Evolutionary conservation across 2,888 invertebrate species (phyloP).

Genomic region (Drosophila pseudotalamancana): DNA sequence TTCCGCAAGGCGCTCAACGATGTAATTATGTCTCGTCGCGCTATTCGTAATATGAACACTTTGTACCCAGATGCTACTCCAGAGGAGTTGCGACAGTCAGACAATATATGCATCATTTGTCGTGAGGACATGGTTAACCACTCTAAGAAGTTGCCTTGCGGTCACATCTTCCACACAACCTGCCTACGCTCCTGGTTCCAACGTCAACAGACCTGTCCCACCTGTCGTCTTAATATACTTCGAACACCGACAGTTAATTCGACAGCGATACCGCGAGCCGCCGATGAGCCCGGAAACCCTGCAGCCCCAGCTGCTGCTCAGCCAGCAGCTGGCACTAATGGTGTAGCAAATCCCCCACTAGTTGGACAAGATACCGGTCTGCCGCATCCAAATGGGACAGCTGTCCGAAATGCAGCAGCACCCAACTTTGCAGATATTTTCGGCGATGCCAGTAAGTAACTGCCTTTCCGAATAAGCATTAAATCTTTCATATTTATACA

Average conservation of each 20-base stretch:
- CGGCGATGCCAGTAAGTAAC: slow-evolving; percentile 54
- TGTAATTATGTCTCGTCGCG: slow-evolving; percentile 97
- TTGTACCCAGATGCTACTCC: slow-evolving; percentile 97
- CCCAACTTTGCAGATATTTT: slow-evolving; percentile 58
- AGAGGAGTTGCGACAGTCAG: slow-evolving; percentile 95
- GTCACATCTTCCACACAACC: slow-evolving; percentile 99
- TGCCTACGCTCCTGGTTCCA: slow-evolving; percentile 99
- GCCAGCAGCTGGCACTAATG: slow-evolving; percentile 33
- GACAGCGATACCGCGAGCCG: slow-evolving; percentile 68
- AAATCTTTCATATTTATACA: not conserved
- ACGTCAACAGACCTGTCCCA: slow-evolving; percentile 99
- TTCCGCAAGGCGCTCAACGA: slow-evolving; percentile 99
- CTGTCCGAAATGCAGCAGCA: slow-evolving; percentile 16
- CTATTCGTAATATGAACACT: slow-evolving; percentile 99
- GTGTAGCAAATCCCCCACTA: slow-evolving; percentile 21
- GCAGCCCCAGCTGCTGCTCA: slow-evolving; percentile 39
- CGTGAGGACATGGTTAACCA: slow-evolving; percentile 89
- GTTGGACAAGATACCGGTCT: slow-evolving; percentile 4
- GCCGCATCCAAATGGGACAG: slow-evolving; percentile 34
- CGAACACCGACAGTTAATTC: slow-evolving; percentile 84
- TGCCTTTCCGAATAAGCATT: not conserved
- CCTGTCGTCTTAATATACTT: slow-evolving; percentile 95
- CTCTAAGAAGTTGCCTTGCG: slow-evolving; percentile 98
- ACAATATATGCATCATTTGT: slow-evolving; percentile 99
- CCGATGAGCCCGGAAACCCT: slow-evolving; percentile 53